Percentiles rank a stretch among this genome's conserved stretches.
phyloP scores from a whole-genome alignment of 2,888 invertebrate species.

The Drosophila mimetica region DNA sequence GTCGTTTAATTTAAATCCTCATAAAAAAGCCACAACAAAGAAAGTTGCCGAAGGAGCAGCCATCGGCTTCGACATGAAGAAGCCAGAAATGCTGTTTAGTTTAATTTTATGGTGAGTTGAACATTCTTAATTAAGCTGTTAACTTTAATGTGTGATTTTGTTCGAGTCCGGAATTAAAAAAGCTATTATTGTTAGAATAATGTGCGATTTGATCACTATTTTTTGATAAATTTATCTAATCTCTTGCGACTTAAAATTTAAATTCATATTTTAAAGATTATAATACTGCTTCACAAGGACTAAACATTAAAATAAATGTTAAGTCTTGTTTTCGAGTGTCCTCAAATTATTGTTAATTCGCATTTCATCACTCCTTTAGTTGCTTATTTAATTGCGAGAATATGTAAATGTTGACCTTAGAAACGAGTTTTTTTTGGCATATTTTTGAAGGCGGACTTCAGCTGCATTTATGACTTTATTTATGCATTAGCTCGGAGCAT shows the following conservation, averaged over 20 bases:
- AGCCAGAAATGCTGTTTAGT: constrained; percentile 73
- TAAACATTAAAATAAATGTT: not conserved
- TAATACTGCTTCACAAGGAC: not conserved
- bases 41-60: constrained; percentile 41
- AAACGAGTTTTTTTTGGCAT: constrained; percentile 29
- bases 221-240: not conserved
- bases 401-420: constrained; percentile 25
- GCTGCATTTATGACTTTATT: constrained; percentile 32
- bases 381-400: constrained; percentile 15
- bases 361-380: not conserved
- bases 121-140: constrained; percentile 2
- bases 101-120: constrained; percentile 80
- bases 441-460: constrained; percentile 26
- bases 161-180: not conserved
- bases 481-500: constrained; percentile 31
- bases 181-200: not conserved
- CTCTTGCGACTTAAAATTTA: too few relatives aligned
- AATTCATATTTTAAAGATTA: too few relatives aligned
- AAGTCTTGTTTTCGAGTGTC: not conserved
- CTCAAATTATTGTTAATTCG: not conserved
- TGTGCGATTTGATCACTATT: not conserved
- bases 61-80: constrained; percentile 69
- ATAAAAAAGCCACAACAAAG: constrained; percentile 31
- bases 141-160: constrained; percentile 1
- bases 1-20: constrained; percentile 63